These are phyloP conservation scores for Oncopeltus fasciatus DNA, from an alignment of 1,140 invertebrate species.

Conservation along the genomic window DNA sequence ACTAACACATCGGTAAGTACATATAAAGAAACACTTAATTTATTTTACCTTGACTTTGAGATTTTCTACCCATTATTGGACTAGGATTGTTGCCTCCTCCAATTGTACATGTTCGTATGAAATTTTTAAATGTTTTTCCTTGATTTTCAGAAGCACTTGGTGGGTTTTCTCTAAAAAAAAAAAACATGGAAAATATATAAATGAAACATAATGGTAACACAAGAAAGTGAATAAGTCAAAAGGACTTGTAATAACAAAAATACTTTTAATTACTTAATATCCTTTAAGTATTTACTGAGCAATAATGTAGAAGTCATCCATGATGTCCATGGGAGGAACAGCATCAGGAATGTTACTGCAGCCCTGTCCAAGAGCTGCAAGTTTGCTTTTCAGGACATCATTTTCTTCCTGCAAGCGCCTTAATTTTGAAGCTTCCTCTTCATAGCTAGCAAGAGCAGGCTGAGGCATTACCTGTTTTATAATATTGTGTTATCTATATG, in stretches of 20 bases:
- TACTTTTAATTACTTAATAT: too few species aligned
- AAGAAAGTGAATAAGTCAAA: too few species aligned
- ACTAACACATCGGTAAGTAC: too few species aligned
- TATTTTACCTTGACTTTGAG: slow-evolving; percentile 27
- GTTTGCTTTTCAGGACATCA: slow-evolving; percentile 43
- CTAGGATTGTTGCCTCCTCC: slow-evolving; percentile 49
- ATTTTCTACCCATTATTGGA: slow-evolving; percentile 58
- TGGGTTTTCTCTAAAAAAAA: slow-evolving; percentile 35
- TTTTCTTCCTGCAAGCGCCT: slow-evolving; percentile 74
- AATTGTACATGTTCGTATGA: slow-evolving; percentile 58
- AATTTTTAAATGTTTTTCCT: slow-evolving; percentile 51
- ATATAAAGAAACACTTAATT: background rate
- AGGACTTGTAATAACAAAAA: too few species aligned
- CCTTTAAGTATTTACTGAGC: slow-evolving; percentile 52
- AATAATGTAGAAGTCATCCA: slow-evolving; percentile 86
- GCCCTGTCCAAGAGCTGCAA: slow-evolving; percentile 30
- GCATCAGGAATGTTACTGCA: slow-evolving; percentile 32
- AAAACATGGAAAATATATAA: too few species aligned
- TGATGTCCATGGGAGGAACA: slow-evolving; percentile 54
- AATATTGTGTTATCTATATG: too few species aligned
- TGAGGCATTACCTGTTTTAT: slow-evolving; percentile 67
- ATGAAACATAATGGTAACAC: too few species aligned
- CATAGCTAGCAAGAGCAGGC: slow-evolving; percentile 69
- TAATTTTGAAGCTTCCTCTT: slow-evolving; percentile 66
- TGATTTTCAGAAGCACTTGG: slow-evolving; percentile 27